phyloP scores from a whole-genome alignment of 23 tunicate species.

The Aplidium turbinatum region DNA sequence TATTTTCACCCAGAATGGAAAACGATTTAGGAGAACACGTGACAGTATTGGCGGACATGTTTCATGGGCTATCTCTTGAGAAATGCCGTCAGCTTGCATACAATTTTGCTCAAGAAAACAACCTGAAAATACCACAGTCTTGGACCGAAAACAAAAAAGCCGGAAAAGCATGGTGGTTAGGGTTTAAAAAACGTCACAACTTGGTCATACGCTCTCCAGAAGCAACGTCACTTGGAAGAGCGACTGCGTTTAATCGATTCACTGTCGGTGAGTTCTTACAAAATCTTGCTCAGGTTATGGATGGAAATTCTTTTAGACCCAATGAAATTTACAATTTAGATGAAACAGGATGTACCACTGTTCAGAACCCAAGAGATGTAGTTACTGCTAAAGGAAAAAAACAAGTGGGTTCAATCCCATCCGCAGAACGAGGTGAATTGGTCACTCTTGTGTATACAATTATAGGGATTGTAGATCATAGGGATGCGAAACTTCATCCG shows the following conservation, averaged over 20 bases:
- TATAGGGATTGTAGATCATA: no score
- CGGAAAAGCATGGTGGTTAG: constrained; percentile 19
- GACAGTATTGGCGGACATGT: not conserved
- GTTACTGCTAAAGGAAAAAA: constrained; percentile 16
- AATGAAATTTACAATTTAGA: constrained; percentile 6
- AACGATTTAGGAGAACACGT: not conserved
- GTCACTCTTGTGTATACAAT: constrained; percentile 13
- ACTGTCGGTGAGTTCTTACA: not conserved
- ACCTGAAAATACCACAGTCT: not conserved
- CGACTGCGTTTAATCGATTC: constrained; percentile 6
- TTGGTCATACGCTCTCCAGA: constrained; percentile 7
- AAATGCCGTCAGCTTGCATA: constrained; percentile 10
- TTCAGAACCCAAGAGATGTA: not conserved
- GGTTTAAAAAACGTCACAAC: constrained; percentile 6
- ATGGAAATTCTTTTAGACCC: not conserved
- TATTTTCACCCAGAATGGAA: constrained; percentile 4
- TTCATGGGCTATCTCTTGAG: constrained; percentile 7
- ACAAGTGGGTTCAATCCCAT: constrained; percentile 5
- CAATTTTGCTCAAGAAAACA: not conserved
- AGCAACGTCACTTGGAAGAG: constrained; percentile 14
- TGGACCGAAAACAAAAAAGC: constrained; percentile 9
- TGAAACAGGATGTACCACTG: constrained; percentile 8
- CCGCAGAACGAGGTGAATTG: constrained; percentile 16
- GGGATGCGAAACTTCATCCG: no score
- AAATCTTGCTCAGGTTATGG: not conserved